Conservation (phyloP, 2,888 invertebrate genomes). For the Tachystola acroxantha region DNA sequence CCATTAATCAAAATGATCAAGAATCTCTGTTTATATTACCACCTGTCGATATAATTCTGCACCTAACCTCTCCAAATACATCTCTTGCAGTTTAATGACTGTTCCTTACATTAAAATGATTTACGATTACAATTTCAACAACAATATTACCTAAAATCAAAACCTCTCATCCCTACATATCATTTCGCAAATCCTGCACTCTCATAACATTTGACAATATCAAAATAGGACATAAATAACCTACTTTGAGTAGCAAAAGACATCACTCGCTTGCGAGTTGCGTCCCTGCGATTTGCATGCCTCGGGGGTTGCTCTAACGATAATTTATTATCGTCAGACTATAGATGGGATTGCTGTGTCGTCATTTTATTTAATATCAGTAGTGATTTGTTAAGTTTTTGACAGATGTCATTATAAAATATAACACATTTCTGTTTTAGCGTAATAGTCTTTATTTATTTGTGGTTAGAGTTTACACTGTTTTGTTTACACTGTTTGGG, state of each 20-base stretch:
- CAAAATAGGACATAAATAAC: conserved; percentile 30
- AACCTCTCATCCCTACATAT: background rate
- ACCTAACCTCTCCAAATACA: no score
- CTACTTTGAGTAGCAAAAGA: conserved; percentile 24
- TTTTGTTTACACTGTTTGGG: no score
- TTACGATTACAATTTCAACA: no score
- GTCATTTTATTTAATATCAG: conserved; percentile 11
- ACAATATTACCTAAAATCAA: background rate
- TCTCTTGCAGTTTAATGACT: no score
- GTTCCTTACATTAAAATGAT: no score
- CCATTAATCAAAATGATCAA: no score
- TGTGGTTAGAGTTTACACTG: no score
- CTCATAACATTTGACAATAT: conserved; percentile 30
- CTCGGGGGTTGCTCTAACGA: conserved; percentile 18
- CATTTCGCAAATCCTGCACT: conserved; percentile 6
- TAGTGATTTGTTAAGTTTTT: conserved; percentile 4
- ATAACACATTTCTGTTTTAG: no score
- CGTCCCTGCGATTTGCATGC: conserved; percentile 24
- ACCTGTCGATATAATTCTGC: no score
- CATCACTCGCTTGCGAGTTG: conserved; percentile 15
- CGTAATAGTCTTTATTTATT: no score
- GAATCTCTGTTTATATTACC: no score
- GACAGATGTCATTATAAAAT: background rate
- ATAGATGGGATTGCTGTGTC: conserved; percentile 16
- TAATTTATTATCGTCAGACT: conserved; percentile 22